Percentiles rank a stretch among this genome's conserved stretches.
phyloP scores from a whole-genome alignment of 2,797 vertebrate genomes.

The Eospalax fontanierii region DNA sequence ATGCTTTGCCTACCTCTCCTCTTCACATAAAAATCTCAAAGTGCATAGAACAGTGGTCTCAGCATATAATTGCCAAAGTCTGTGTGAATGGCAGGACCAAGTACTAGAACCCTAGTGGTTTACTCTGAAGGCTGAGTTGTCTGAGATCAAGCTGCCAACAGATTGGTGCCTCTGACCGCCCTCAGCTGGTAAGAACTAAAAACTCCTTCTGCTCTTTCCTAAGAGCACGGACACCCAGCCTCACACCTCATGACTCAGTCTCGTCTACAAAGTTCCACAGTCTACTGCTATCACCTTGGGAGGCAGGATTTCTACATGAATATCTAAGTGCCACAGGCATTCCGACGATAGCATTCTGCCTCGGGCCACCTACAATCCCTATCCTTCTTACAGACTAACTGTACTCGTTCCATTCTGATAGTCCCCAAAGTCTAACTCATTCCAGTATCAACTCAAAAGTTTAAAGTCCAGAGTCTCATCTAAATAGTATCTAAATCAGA shows the following conservation, averaged over 20 bases:
- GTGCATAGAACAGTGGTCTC: background rate
- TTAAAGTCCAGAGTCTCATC: constrained; percentile 4
- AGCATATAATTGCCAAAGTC: background rate
- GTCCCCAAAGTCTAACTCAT: background rate
- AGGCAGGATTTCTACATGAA: background rate
- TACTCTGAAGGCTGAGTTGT: background rate
- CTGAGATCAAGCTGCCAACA: background rate
- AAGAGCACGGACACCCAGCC: background rate
- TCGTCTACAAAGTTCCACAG: background rate
- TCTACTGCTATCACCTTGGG: background rate
- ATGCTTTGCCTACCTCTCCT: background rate
- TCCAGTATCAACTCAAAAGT: background rate
- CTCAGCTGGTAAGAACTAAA: background rate
- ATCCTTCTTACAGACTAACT: background rate
- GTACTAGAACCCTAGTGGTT: background rate
- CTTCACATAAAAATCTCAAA: constrained; percentile 8
- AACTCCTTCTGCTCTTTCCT: background rate
- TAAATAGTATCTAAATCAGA: background rate
- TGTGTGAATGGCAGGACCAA: background rate
- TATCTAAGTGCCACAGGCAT: background rate
- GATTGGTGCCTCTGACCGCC: background rate
- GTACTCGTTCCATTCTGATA: background rate
- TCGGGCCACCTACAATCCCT: background rate
- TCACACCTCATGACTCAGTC: background rate
- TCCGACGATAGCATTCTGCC: background rate